Evolutionary conservation across 2,113 vertebrate genomes (phyloP).

Genomic region (Amblyornis subalaris): DNA sequence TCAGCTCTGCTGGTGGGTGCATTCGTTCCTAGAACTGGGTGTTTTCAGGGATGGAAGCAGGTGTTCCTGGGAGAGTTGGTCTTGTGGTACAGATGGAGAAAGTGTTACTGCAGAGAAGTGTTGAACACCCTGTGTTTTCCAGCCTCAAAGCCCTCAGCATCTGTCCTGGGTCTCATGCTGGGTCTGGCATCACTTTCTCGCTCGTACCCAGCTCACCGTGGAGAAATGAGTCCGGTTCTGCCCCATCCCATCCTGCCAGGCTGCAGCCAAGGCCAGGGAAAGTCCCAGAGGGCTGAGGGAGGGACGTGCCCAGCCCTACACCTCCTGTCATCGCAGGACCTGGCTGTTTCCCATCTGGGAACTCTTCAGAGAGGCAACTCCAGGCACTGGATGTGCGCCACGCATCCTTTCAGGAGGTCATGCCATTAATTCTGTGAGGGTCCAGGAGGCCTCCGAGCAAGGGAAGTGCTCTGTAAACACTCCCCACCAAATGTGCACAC

Average conservation of each 20-base stretch:
- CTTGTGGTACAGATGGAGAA: background rate
- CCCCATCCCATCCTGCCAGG: background rate
- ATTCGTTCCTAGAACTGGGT: background rate
- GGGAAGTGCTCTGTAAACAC: conserved; percentile 48
- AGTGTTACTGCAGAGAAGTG: too few species aligned
- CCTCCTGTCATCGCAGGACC: background rate
- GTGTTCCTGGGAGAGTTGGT: background rate
- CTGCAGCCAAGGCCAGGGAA: fast-evolving
- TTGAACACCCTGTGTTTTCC: fast-evolving
- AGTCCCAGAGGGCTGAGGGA: background rate
- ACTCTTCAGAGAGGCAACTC: background rate
- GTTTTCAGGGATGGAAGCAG: background rate
- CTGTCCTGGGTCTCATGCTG: fast-evolving
- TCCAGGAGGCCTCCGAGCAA: background rate
- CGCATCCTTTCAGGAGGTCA: background rate
- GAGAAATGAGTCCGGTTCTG: fast-evolving
- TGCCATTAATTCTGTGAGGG: background rate
- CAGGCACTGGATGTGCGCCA: fast-evolving
- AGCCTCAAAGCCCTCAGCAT: background rate
- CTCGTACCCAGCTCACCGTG: fast-evolving
- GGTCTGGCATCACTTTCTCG: fast-evolving
- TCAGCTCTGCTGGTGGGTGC: background rate
- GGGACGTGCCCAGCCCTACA: fast-evolving
- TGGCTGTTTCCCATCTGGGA: background rate
- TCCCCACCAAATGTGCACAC: background rate